phyloP scores from a whole-genome alignment of 1,140 invertebrate species.

The Holcopasites calliopsidis region DNA sequence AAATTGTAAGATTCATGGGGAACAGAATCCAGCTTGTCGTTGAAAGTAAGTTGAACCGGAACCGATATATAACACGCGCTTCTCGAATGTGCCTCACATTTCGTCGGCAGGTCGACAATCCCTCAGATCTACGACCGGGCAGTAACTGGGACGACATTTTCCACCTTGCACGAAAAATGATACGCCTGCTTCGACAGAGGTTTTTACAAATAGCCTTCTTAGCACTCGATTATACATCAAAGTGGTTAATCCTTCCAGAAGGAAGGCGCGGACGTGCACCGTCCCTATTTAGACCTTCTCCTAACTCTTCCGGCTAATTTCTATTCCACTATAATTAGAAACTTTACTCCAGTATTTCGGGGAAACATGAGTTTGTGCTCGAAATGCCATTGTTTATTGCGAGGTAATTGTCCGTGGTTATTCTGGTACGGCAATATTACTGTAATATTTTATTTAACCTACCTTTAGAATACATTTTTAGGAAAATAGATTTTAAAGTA shows the following conservation, averaged over 20 bases:
- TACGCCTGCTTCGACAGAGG: slow-evolving; percentile 35
- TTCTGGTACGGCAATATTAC: no score
- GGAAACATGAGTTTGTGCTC: no score
- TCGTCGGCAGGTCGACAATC: slow-evolving; percentile 60
- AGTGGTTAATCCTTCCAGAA: slow-evolving; percentile 39
- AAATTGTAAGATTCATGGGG: background rate
- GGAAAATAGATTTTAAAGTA: no score
- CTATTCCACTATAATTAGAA: slow-evolving; percentile 29
- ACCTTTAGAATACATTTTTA: no score
- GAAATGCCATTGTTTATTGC: background rate
- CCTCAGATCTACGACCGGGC: slow-evolving; percentile 54
- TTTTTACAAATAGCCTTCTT: slow-evolving; percentile 60
- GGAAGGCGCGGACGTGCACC: background rate
- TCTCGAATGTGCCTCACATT: slow-evolving; percentile 60
- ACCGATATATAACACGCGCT: slow-evolving; percentile 61
- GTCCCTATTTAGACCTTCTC: slow-evolving; percentile 4
- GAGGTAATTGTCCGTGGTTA: no score
- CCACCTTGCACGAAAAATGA: slow-evolving; percentile 64
- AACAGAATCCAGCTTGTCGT: background rate
- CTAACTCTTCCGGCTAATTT: slow-evolving; percentile 32
- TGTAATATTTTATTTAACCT: no score
- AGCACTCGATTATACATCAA: slow-evolving; percentile 39
- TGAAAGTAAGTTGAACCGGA: slow-evolving; percentile 52
- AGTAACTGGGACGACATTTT: slow-evolving; percentile 53
- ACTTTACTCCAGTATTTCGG: no score